phyloP scores from a whole-genome alignment of 1,140 invertebrate genomes.

The Drosophila lowei region DNA sequence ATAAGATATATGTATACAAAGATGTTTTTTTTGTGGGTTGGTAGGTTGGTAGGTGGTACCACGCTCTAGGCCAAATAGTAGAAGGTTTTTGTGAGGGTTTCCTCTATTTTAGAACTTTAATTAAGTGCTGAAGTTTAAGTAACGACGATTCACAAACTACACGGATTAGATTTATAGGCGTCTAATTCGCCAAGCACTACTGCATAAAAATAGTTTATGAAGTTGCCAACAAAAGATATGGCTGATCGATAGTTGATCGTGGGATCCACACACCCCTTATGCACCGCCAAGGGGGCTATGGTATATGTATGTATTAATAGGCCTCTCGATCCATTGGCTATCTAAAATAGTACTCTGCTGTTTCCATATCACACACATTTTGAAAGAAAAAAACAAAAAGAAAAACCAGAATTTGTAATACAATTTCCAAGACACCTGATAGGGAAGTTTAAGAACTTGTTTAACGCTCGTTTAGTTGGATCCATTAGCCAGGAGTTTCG shows the following conservation, averaged over 20 bases:
- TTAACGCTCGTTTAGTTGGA: no score
- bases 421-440: slow-evolving; percentile 44
- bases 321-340: slow-evolving; percentile 51
- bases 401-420: slow-evolving; percentile 1
- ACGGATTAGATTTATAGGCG: slow-evolving; percentile 16
- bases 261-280: slow-evolving; percentile 13
- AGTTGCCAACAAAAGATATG: slow-evolving; percentile 31
- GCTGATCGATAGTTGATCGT: slow-evolving; percentile 9
- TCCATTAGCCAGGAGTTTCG: not conserved
- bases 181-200: slow-evolving; percentile 37
- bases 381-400: slow-evolving; percentile 21
- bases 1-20: slow-evolving; percentile 10
- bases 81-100: no score
- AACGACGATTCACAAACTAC: slow-evolving; percentile 26
- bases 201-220: slow-evolving; percentile 39
- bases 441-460: slow-evolving; percentile 9
- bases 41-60: no score
- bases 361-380: slow-evolving; percentile 50
- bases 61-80: no score
- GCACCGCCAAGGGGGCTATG: slow-evolving; percentile 15
- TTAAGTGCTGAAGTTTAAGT: slow-evolving; percentile 23
- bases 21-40: no score
- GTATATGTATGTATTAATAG: slow-evolving; percentile 19
- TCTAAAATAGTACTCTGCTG: slow-evolving; percentile 49
- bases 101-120: slow-evolving; percentile 25